Conservation (phyloP, 2,888 invertebrate species). For the Hofmannophila pseudospretella region DNA sequence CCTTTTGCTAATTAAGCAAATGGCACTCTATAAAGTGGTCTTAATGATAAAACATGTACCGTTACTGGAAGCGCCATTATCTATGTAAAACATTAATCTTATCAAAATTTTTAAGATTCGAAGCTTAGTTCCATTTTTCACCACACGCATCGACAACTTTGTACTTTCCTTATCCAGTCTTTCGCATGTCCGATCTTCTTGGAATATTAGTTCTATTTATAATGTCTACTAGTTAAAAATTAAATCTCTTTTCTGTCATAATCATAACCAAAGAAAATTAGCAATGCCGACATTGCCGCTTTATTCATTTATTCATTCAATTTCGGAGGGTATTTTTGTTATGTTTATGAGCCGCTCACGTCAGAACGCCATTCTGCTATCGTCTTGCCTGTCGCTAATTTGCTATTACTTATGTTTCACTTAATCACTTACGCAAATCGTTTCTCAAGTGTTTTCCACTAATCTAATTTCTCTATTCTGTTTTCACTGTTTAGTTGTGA, state of each 20-base stretch:
- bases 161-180: no score
- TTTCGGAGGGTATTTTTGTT: conserved; percentile 19
- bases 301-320: conserved; percentile 15
- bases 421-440: conserved; percentile 4
- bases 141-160: no score
- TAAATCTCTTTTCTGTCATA: background rate
- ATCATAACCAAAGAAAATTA: background rate
- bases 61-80: no score
- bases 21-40: no score
- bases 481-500: conserved; percentile 21
- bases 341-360: conserved; percentile 9
- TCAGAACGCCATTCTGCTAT: conserved; percentile 14
- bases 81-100: no score
- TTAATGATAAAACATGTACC: no score
- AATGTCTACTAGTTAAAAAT: no score
- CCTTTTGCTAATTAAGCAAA: no score
- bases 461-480: conserved; percentile 12
- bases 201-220: no score
- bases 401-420: conserved; percentile 4
- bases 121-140: no score
- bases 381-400: conserved; percentile 17
- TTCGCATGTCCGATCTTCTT: no score
- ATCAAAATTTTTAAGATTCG: no score
- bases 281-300: background rate
- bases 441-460: conserved; percentile 9